Evolutionary conservation across 1,140 invertebrate species (phyloP), one percentile per base, ranked within the genome.

Genomic region (Phymorhynchus buccinoides): DNA sequence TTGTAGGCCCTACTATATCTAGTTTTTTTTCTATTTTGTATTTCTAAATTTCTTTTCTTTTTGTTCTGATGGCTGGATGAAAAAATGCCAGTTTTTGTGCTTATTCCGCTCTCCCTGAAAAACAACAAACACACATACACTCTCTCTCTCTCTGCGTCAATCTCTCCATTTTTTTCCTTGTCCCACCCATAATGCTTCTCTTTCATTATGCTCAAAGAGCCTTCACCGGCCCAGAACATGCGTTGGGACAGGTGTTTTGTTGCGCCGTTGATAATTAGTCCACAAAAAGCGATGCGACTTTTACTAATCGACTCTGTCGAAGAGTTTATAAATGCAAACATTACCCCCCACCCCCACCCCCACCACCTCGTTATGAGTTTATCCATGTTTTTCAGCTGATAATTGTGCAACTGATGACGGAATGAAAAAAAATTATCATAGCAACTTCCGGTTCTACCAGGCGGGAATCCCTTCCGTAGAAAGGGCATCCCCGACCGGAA

Each of bases 401-500:
- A 39, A 42, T 48, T 83, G 39, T 42, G 9, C 56, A 7, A 71
- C 73, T 71, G 66, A 83, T 35, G 62, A 71, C 52, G 66, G 30
- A 37, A 83, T 66, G 16, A 52, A 48, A 80, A n/a, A 66, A 66
- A 66, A 83, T 83, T 83, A 83, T 71, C 81, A 83, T 83, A 83
- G 62, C 56, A 66, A 73, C 81, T 84, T 84, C 75, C 83, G 71
- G 83, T 84, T 77, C 48, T 77, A 35, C 35, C 82, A 86, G 85
- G 86, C 86, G 86, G 86, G 86, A 87, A 87, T 87, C 86, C 86
- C 86, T 87, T 85, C 86, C 52, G 81, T 42, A 75, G 39, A 39
- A 73, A 81, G 86, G 86, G 86, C 83, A 87, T 87, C 86, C 86
- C 86, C 86, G 84, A 87, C 84, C 86, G 86, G 86, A 87, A 87